Conservation (phyloP, 1,140 invertebrate species). For the Pomacea maculata region DNA sequence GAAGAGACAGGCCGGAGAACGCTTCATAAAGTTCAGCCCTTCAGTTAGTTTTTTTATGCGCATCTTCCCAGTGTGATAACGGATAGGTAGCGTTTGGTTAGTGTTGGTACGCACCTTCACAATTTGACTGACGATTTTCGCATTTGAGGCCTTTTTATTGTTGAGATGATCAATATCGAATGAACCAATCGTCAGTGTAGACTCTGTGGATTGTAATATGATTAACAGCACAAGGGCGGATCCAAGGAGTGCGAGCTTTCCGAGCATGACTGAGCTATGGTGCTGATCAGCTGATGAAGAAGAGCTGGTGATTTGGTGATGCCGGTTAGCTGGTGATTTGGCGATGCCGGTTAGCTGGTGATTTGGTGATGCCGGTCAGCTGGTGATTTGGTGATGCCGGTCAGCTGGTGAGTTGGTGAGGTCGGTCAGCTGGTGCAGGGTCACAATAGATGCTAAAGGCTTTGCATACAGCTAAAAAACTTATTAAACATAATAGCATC, state of each 20-base stretch:
- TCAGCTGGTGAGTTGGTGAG: not conserved
- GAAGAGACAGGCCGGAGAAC: not conserved
- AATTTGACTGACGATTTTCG: not conserved
- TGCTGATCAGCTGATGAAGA: not conserved
- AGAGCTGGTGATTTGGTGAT: too few species aligned
- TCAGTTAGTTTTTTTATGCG: not conserved
- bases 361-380: not conserved
- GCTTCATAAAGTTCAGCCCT: too few species aligned
- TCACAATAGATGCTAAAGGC: too few species aligned
- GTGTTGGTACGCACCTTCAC: not conserved
- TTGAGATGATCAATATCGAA: constrained; percentile 14
- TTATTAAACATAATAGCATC: too few species aligned
- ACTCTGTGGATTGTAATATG: not conserved
- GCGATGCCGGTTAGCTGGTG: too few species aligned
- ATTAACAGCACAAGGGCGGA: not conserved
- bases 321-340: not conserved
- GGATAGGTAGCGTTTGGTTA: not conserved
- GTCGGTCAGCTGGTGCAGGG: not conserved
- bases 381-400: too few species aligned
- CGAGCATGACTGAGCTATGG: not conserved
- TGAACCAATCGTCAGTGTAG: constrained; percentile 12
- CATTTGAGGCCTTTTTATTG: not conserved
- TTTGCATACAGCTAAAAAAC: too few species aligned
- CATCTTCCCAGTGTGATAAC: too few species aligned
- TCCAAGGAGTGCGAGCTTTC: not conserved